Conservation (phyloP, 2,888 invertebrate species). For the Lutraria lutraria region DNA sequence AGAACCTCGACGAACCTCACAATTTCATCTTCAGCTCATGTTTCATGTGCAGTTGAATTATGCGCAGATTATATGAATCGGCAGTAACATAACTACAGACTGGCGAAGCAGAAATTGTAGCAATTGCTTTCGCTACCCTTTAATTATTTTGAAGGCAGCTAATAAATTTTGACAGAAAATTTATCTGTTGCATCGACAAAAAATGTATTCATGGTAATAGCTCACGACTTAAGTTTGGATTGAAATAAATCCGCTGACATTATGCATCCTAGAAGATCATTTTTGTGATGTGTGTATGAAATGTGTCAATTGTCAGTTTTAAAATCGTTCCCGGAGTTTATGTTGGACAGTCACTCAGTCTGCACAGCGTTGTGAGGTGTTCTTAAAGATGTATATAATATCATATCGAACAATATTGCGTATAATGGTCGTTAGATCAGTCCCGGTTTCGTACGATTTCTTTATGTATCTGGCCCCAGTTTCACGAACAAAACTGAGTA, state of each 20-base stretch:
- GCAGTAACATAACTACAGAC: not conserved
- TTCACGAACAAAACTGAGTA: no score
- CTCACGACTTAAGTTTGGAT: not conserved
- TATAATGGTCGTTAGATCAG: no score
- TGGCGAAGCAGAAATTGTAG: conserved; percentile 12
- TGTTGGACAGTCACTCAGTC: not conserved
- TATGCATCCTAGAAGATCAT: not conserved
- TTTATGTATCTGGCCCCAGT: no score
- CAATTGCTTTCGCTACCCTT: conserved; percentile 1
- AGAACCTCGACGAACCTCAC: not conserved
- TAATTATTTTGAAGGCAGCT: conserved; percentile 12
- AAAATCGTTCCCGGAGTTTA: not conserved
- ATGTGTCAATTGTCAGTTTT: not conserved
- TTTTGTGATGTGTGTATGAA: not conserved
- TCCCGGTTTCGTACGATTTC: no score
- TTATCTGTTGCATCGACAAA: not conserved
- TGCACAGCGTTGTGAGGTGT: not conserved
- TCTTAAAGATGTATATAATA: no score
- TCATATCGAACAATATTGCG: no score
- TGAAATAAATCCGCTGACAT: not conserved
- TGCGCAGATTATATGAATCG: conserved; percentile 16
- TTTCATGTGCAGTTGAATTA: conserved; percentile 22
- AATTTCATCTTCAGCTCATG: not conserved
- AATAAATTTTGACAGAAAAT: conserved; percentile 3
- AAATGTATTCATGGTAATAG: not conserved